Conservation (phyloP, 2,113 vertebrate species). For the Oreamnos americanus region DNA sequence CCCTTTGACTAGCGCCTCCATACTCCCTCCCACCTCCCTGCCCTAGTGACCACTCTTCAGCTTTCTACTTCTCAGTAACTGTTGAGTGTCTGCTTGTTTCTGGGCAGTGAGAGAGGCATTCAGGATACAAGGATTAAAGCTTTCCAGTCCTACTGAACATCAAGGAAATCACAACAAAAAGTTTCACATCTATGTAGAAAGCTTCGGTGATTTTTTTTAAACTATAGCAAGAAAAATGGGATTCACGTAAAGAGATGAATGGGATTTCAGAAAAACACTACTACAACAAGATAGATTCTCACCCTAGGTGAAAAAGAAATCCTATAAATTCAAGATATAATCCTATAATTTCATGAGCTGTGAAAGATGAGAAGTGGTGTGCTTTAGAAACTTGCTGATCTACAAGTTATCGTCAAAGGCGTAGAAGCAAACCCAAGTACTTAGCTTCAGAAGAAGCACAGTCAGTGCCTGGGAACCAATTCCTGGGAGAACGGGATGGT, state of each 20-base stretch:
- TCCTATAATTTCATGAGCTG: background rate
- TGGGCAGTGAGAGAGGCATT: background rate
- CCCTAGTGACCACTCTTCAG: background rate
- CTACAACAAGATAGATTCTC: background rate
- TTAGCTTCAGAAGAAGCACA: background rate
- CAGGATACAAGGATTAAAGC: background rate
- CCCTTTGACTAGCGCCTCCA: background rate
- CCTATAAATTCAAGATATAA: background rate
- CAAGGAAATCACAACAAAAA: background rate
- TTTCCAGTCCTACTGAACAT: background rate
- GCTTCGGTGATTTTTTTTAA: background rate
- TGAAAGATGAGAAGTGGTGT: background rate
- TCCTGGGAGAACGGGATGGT: background rate
- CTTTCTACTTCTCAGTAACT: background rate
- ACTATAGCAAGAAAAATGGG: background rate
- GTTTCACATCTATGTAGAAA: background rate
- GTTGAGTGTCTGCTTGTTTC: background rate
- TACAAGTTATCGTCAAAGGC: background rate
- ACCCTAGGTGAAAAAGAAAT: background rate
- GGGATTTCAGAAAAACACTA: background rate
- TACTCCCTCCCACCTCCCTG: background rate
- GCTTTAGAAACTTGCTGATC: background rate
- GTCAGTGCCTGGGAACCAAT: too few relatives aligned
- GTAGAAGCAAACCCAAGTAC: background rate
- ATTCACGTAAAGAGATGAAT: background rate